phyloP scores from a whole-genome alignment of 2,113 vertebrate genomes.

The Paraplagusia blochii region DNA sequence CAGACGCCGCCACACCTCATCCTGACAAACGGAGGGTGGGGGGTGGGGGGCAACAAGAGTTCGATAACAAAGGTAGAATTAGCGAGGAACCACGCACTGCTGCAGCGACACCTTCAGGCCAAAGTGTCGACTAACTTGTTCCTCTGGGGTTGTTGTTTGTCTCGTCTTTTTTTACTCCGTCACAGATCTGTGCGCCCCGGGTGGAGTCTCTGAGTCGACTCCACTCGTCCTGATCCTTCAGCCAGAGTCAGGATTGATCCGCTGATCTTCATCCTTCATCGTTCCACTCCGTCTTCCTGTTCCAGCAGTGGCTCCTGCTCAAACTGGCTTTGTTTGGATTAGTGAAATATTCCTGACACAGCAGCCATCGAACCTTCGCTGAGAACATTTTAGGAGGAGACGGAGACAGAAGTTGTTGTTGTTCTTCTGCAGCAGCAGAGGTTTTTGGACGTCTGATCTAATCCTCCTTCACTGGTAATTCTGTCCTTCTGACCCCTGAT shows the following conservation, averaged over 20 bases:
- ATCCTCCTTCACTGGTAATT: not conserved
- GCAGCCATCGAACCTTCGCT: slow-evolving; percentile 16
- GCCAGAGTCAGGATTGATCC: slow-evolving; percentile 37
- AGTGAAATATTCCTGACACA: slow-evolving; percentile 28
- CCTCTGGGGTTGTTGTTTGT: too few relatives aligned
- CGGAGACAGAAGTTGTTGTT: slow-evolving; percentile 9
- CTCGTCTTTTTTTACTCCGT: not conserved
- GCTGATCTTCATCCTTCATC: slow-evolving; percentile 14
- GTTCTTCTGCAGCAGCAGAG: too few relatives aligned
- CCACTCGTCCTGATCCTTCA: slow-evolving; percentile 23
- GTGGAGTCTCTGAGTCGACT: not conserved
- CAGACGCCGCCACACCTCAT: slow-evolving; percentile 44
- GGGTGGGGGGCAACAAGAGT: slow-evolving; percentile 29
- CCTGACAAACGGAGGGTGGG: slow-evolving; percentile 30
- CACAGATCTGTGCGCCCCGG: not conserved
- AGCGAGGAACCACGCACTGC: not conserved
- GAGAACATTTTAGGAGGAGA: slow-evolving; percentile 6
- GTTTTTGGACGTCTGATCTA: too few relatives aligned
- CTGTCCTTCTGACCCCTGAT: not conserved
- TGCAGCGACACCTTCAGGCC: not conserved
- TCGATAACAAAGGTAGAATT: not conserved
- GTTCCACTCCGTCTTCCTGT: slow-evolving; percentile 9
- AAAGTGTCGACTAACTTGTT: not conserved
- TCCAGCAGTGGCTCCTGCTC: slow-evolving; percentile 24
- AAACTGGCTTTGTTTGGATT: not conserved